phyloP scores from a whole-genome alignment of 2,888 invertebrate species.

The Ornithoptera alexandrae region DNA sequence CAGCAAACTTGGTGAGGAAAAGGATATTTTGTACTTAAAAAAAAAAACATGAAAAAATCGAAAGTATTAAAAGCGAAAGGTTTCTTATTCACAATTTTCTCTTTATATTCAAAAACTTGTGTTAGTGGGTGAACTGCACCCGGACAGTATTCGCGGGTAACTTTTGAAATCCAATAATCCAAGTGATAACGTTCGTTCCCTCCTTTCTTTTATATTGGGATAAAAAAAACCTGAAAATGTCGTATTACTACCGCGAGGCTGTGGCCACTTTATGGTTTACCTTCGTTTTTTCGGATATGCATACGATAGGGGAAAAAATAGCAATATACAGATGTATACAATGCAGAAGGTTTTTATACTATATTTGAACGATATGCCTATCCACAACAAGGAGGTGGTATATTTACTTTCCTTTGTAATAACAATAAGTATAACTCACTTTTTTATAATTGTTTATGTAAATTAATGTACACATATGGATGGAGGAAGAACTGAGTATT shows the following conservation, averaged over 20 bases:
- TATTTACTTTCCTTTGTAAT: too few relatives aligned
- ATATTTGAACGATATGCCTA: too few relatives aligned
- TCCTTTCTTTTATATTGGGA: not conserved
- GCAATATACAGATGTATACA: too few relatives aligned
- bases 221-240: not conserved
- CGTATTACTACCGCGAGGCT: not conserved
- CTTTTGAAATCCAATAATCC: conserved; percentile 1
- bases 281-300: not conserved
- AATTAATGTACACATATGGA: too few relatives aligned
- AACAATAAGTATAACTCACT: too few relatives aligned
- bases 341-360: too few relatives aligned
- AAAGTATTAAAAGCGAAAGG: not conserved
- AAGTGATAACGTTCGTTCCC: not conserved
- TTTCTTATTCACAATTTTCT: not conserved
- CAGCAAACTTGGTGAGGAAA: not conserved
- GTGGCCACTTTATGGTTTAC: not conserved
- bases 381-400: too few relatives aligned
- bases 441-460: too few relatives aligned
- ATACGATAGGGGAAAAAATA: too few relatives aligned
- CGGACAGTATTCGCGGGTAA: not conserved
- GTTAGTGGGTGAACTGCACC: not conserved
- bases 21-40: not conserved
- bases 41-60: not conserved
- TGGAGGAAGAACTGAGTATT: too few relatives aligned
- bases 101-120: conserved; percentile 1